Evolutionary conservation across 2,113 vertebrate genomes (phyloP), one percentile per base, ranked within the genome.

Genomic region (Alces alces): DNA sequence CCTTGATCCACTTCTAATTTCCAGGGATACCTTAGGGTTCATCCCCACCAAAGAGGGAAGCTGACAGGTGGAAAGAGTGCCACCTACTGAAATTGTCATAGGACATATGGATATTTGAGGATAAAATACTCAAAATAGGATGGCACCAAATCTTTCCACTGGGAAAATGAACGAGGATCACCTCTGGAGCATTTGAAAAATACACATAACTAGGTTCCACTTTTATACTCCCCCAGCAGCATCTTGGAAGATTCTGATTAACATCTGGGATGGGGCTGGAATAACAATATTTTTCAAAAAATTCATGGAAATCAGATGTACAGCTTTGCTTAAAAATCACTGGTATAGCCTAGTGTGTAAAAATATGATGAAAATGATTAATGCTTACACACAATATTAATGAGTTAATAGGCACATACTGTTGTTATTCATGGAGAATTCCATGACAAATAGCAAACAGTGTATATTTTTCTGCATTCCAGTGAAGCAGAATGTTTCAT

Each of bases 61-160:
- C 50, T 43, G 91, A 58, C 54, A 88, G 89, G 89, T 94, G 52
- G 89, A 96, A 78, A 96, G 95, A 95, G 92, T 78, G 85, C 97
- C 97, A 95, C 45, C 97, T 97, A 91, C 94, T 96, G 95, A 97
- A 93, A 92, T 54, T 58, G 7, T 60, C 55, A 21, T 36, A 43
- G 52, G 43, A 19, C 43, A 15, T 47, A 6, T 91, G 66, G 89
- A 25, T 85, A 47, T 96, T 93, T 27, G 64, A 88, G 89, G 73
- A 55, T 52, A 50, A 78, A 64, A 36, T 33, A 30, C 6, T 73
- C 73, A n/a, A 28, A 43, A 50, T 21, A 52, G 28, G n/a, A 23
- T 17, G 30, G 28, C n/a, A 78, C 28, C 36, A 47, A 73, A 83
- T 7, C 12, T 92, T 92, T 76, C 45, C 73, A 39, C 3, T 94